Conservation (phyloP, 2,113 vertebrate genomes). For the Oryzias woworae region DNA sequence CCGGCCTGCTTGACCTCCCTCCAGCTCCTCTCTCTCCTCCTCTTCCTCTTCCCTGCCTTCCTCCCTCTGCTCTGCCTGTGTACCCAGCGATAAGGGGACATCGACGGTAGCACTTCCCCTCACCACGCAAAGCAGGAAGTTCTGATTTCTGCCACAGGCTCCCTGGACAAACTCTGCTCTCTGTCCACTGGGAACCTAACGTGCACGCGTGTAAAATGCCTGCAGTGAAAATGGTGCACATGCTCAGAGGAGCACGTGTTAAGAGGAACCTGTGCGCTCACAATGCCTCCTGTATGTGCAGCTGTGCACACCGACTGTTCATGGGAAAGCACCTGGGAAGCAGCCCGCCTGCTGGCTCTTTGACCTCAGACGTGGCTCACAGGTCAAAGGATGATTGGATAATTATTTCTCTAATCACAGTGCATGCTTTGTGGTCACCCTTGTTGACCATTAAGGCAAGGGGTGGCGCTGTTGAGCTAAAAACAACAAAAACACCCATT, state of each 20-base stretch:
- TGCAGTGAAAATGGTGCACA: not conserved
- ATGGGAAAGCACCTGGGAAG: conserved; percentile 67
- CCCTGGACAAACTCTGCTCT: conserved; percentile 39
- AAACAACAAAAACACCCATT: conserved; percentile 68
- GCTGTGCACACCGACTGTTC: conserved; percentile 31
- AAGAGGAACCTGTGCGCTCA: conserved; percentile 41
- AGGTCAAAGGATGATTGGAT: conserved; percentile 67
- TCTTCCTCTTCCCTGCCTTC: conserved; percentile 50
- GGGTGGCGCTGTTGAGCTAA: conserved; percentile 66
- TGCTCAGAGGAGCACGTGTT: not conserved
- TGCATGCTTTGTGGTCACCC: conserved; percentile 49
- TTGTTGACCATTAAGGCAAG: conserved; percentile 21
- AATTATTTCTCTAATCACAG: conserved; percentile 67
- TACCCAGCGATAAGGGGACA: conserved; percentile 72
- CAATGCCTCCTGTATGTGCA: conserved; percentile 46
- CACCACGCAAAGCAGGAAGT: conserved; percentile 74
- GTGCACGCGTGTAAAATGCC: not conserved
- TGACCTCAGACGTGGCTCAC: conserved; percentile 53
- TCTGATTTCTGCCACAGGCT: conserved; percentile 60
- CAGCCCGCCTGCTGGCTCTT: conserved; percentile 22
- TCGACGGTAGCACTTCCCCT: conserved; percentile 75
- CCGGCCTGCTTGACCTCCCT: conserved; percentile 19
- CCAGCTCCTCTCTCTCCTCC: conserved; percentile 35
- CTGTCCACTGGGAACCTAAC: conserved; percentile 37
- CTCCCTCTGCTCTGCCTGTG: conserved; percentile 61